A percentile compares a stretch with the other conserved stretches of the same genome.
These are phyloP conservation scores for Philhelius pedissequus DNA, from an alignment of 2,888 invertebrate genomes.

Conservation along the genomic window DNA sequence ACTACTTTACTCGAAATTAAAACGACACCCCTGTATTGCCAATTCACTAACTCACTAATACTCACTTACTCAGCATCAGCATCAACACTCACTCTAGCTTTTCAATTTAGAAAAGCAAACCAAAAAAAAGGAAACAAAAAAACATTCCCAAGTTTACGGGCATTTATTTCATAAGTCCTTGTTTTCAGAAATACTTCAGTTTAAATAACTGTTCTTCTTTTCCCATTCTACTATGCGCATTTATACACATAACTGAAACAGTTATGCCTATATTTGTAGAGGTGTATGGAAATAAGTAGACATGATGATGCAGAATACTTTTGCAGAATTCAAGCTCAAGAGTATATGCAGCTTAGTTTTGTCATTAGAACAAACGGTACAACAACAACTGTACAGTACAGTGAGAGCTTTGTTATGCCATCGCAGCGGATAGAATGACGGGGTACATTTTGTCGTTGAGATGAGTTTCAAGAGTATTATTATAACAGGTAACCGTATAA, in stretches of 20 bases:
- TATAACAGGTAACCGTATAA: background rate
- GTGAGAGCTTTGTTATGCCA: background rate
- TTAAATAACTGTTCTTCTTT: slow-evolving; percentile 46
- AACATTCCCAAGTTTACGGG: slow-evolving; percentile 57
- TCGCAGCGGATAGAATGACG: background rate
- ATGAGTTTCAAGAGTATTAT: slow-evolving; percentile 2
- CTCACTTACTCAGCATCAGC: background rate
- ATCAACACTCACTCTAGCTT: slow-evolving; percentile 1
- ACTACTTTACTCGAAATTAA: too few relatives aligned
- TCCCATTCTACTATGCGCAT: background rate
- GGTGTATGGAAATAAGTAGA: background rate
- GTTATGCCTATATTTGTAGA: background rate
- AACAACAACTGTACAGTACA: background rate
- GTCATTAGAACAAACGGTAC: slow-evolving; percentile 15
- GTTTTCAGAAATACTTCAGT: slow-evolving; percentile 53
- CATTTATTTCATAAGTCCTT: slow-evolving; percentile 60
- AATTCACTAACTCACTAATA: background rate
- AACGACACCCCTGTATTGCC: background rate
- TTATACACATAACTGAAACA: background rate
- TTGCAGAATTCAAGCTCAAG: slow-evolving; percentile 21
- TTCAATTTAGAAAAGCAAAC: too few relatives aligned
- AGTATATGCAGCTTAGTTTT: slow-evolving; percentile 49
- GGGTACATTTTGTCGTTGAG: slow-evolving; percentile 9
- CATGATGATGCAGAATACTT: background rate
- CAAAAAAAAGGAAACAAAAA: too few relatives aligned